Evolutionary conservation across 2,888 invertebrate genomes (phyloP), one percentile per base, ranked within the genome.

Genomic region (Synergus itoensis): DNA sequence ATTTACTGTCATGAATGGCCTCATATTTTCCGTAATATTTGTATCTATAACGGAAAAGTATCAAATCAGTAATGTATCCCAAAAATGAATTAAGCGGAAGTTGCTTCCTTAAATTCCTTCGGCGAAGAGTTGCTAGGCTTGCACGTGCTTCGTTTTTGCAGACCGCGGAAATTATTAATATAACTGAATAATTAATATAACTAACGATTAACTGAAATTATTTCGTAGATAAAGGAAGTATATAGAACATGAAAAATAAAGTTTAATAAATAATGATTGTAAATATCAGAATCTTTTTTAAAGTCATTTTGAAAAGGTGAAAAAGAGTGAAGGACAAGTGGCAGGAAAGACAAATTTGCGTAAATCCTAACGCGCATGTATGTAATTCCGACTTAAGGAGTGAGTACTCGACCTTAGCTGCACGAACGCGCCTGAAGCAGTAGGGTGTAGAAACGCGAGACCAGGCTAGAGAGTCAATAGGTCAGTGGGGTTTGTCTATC

Each of bases 391-490:
- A 75, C 21, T 78, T 60, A 57, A 65, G 73, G 62, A 79, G 65
- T 65, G 78, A 84, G 84, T 84, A 84, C 85, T 85, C 85, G 86
- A 86, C 86, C 84, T 86, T 85, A 86, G 85, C 83, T 80, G 80
- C 76, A 80, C 81, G 84, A 81, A 84, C 84, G 84, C 84, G 85
- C 85, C 85, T 84, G 83, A 84, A 81, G 83, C 86, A 86, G 86
- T 84, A 81, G 84, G 84, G 81, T 82, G 80, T 82, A 82, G 85
- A 85, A 88, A 83, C 86, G 79, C 67, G 79, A 78, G 85, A 87
- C 86, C 85, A 85, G 88, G 88, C 87, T 88, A 87, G 85, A 87
- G 87, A 89, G 89, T 89, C 89, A 89, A 88, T 89, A 88, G 90
- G 90, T 90, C 89, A 90, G 88, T 88, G 85, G 88, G 88, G 83